phyloP scores from a whole-genome alignment of 2,888 invertebrate genomes.

The Xanthia togata region DNA sequence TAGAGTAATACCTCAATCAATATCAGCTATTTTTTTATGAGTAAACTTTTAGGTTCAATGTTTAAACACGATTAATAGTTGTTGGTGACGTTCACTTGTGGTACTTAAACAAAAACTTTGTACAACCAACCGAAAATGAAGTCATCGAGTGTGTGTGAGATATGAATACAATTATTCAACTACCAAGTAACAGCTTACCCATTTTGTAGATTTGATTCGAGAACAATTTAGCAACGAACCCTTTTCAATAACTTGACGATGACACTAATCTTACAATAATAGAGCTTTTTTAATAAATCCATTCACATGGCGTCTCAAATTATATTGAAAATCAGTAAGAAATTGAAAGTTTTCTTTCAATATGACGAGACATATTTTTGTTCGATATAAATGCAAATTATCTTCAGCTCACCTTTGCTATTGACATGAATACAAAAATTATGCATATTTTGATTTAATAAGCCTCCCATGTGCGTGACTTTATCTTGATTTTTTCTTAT shows the following conservation, averaged over 20 bases:
- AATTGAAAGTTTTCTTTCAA: conserved; percentile 12
- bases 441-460: conserved; percentile 63
- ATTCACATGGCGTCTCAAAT: conserved; percentile 2
- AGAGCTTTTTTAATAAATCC: conserved; percentile 5
- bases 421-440: conserved; percentile 50
- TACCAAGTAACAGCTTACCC: background rate
- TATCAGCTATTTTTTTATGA: background rate
- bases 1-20: background rate
- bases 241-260: background rate
- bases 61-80: background rate
- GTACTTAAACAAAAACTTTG: background rate
- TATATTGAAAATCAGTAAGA: conserved; percentile 19
- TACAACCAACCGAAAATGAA: background rate
- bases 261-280: background rate
- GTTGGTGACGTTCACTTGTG: background rate
- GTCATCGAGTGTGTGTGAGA: no score
- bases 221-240: background rate
- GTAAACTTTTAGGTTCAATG: background rate
- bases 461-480: conserved; percentile 55
- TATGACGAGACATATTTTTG: conserved; percentile 19
- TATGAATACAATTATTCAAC: background rate
- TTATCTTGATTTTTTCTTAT: conserved; percentile 59
- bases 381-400: conserved; percentile 54
- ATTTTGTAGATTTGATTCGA: conserved; percentile 2
- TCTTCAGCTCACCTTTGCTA: conserved; percentile 23